phyloP scores from a whole-genome alignment of 1,140 invertebrate species.

The Papilio dardanus region DNA sequence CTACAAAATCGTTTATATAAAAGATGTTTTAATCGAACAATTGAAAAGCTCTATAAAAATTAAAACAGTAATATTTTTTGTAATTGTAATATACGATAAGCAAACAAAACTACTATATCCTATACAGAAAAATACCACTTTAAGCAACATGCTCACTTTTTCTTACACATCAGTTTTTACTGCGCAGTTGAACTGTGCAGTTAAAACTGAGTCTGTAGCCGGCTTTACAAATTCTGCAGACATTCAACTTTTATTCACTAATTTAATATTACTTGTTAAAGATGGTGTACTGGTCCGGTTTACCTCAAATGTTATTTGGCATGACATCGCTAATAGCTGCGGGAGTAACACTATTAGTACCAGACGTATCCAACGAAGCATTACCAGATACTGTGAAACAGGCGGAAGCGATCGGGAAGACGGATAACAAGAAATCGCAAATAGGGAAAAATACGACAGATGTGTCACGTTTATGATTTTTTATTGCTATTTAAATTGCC shows the following conservation, averaged over 20 bases:
- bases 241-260: too few relatives aligned
- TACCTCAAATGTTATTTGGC: conserved; percentile 47
- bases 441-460: background rate
- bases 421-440: background rate
- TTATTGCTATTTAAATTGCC: background rate
- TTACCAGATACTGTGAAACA: conserved; percentile 48
- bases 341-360: conserved; percentile 40
- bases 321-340: conserved; percentile 41
- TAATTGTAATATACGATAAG: too few relatives aligned
- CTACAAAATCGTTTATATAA: background rate
- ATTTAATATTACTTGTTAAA: conserved; percentile 31
- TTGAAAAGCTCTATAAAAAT: too few relatives aligned
- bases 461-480: background rate
- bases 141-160: too few relatives aligned
- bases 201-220: too few relatives aligned
- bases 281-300: conserved; percentile 46
- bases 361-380: conserved; percentile 41
- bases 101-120: too few relatives aligned
- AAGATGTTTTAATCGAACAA: too few relatives aligned
- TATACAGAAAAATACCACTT: too few relatives aligned
- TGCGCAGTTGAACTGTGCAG: too few relatives aligned
- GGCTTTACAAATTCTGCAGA: too few relatives aligned
- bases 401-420: conserved; percentile 42
- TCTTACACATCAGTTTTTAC: too few relatives aligned
- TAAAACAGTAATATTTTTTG: background rate